A percentile compares a stretch with the other conserved stretches of the same genome.
These are phyloP conservation scores for Syndactyla subalaris DNA, from an alignment of 2,797 vertebrate species.

Conservation along the genomic window DNA sequence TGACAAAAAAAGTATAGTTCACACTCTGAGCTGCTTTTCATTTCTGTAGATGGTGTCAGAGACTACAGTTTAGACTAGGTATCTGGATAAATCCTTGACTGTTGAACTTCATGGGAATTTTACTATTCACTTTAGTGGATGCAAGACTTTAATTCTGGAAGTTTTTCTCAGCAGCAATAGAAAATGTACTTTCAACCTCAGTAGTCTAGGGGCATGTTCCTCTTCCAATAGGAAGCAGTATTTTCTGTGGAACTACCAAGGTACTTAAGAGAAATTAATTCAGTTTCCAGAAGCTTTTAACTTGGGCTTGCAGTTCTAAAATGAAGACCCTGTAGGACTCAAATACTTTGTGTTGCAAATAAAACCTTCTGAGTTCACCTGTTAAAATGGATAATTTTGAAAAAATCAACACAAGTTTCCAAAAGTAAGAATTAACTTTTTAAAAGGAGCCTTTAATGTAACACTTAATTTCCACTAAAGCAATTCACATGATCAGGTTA, in stretches of 20 bases:
- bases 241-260: background rate
- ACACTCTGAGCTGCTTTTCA: background rate
- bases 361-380: background rate
- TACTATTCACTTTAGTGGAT: background rate
- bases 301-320: background rate
- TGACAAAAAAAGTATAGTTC: background rate
- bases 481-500: background rate
- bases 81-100: background rate
- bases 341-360: background rate
- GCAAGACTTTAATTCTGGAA: background rate
- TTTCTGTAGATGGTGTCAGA: background rate
- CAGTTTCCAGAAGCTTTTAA: background rate
- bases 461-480: background rate
- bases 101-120: background rate
- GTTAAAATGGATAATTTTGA: background rate
- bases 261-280: background rate
- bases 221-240: background rate
- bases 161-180: background rate
- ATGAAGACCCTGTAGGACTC: background rate
- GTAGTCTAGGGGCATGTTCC: background rate
- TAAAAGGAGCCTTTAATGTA: background rate
- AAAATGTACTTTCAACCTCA: background rate
- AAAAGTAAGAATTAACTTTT: background rate
- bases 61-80: background rate
- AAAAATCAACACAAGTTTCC: background rate